These are phyloP conservation scores for Dilophus febrilis DNA, from an alignment of 2,888 invertebrate genomes.

Conservation along the genomic window DNA sequence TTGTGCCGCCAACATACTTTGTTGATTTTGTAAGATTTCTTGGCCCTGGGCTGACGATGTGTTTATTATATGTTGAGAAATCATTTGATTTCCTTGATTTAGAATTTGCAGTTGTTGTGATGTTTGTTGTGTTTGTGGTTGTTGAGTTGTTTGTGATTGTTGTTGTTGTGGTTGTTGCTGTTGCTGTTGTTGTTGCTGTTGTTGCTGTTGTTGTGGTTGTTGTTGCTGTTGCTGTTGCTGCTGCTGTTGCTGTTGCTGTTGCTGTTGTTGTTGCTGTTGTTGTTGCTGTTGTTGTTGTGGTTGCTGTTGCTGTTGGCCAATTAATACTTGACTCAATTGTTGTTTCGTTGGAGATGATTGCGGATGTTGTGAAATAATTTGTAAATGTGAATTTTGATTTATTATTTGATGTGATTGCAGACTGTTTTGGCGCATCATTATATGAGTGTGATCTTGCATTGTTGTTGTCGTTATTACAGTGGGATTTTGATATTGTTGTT, in stretches of 20 bases:
- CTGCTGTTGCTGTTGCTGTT: too few relatives aligned
- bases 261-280: too few relatives aligned
- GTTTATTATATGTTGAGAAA: slow-evolving; percentile 27
- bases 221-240: not conserved
- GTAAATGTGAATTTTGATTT: not conserved
- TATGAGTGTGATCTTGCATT: slow-evolving; percentile 8
- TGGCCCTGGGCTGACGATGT: slow-evolving; percentile 28
- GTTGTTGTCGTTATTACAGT: too few relatives aligned
- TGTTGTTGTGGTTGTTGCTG: slow-evolving; percentile 14
- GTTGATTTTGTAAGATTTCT: slow-evolving; percentile 29
- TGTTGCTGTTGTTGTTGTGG: too few relatives aligned
- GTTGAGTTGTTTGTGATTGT: slow-evolving; percentile 5
- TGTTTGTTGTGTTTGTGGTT: slow-evolving; percentile 3
- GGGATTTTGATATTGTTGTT: slow-evolving; percentile 13
- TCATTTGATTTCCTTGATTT: slow-evolving; percentile 19
- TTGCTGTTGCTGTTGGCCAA: slow-evolving; percentile 9
- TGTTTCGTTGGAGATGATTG: slow-evolving; percentile 8
- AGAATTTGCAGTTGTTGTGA: slow-evolving; percentile 11
- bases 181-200: slow-evolving; percentile 8
- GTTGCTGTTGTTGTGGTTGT: slow-evolving; percentile 5
- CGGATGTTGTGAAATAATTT: not conserved
- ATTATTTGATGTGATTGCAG: slow-evolving; percentile 5
- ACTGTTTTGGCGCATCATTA: slow-evolving; percentile 4
- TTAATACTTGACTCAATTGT: too few relatives aligned
- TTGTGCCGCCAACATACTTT: slow-evolving; percentile 24